These are phyloP conservation scores for Molanna angustata DNA, from an alignment of 2,888 invertebrate genomes.

Conservation along the genomic window DNA sequence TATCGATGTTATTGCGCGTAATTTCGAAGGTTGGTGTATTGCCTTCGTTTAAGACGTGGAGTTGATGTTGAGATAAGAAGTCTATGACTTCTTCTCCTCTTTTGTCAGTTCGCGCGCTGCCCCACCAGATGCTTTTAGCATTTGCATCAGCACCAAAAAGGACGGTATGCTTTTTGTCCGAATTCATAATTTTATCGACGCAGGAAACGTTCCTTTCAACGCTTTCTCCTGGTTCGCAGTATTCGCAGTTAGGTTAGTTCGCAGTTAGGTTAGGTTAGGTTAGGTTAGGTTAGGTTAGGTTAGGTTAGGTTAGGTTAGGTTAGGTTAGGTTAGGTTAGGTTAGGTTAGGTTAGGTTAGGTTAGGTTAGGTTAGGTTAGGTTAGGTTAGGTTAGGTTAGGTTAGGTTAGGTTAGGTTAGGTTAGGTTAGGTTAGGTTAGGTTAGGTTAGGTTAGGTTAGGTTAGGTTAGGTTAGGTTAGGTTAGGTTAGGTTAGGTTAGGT, in stretches of 20 bases:
- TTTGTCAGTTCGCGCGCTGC: too few species aligned
- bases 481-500: conserved; percentile 11
- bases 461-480: conserved; percentile 11
- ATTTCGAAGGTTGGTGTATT: too few species aligned
- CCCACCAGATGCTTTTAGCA: too few species aligned
- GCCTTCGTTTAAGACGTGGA: too few species aligned
- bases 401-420: conserved; percentile 11
- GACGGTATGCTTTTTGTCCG: too few species aligned
- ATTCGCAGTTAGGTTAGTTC: conserved; percentile 8
- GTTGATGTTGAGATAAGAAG: too few species aligned
- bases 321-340: conserved; percentile 11
- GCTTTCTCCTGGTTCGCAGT: too few species aligned
- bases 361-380: conserved; percentile 11
- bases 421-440: conserved; percentile 11
- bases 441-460: conserved; percentile 11
- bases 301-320: conserved; percentile 11
- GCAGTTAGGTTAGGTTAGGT: conserved; percentile 9
- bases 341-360: conserved; percentile 11
- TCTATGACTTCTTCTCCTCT: too few species aligned
- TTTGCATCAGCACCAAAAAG: too few species aligned
- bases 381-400: conserved; percentile 11
- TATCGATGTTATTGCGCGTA: too few species aligned
- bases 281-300: conserved; percentile 11
- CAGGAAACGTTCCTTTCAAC: too few species aligned
- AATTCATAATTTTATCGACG: too few species aligned